Base-by-base conservation (phyloP, 2,113 vertebrate species). In the Hypomesus transpacificus region DNA sequence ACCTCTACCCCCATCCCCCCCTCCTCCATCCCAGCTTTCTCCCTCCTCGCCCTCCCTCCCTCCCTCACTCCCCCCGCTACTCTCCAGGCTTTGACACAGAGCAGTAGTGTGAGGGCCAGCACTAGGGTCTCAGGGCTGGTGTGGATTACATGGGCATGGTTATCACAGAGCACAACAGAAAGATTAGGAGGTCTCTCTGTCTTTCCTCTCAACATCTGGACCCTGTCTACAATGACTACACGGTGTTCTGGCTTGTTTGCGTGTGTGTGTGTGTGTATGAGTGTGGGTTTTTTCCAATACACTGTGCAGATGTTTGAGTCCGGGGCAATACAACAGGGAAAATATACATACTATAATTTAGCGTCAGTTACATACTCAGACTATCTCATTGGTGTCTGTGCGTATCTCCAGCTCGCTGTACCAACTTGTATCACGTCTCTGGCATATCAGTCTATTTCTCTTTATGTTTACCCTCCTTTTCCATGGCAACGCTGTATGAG, bases 401-500 rank as follows among this genome's bases (percentile, higher is more conserved):
- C 39, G 56, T 85, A 81, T 85, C 86, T 22, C 84, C 76, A 85
- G 52, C 79, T 79, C 72, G 34, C 81, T 77, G 61, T 62, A n/a
- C 6, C 24, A 26, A 28, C 31, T 24, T 89, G 84, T 79, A 92
- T 31, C 31, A 13, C 22, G 31, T 63, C 31, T 26, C 16, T 82
- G 74, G 62, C 65, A 84, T 73, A 86, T 91, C 90, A n/a, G 71
- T 90, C 90, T 95, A 95, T 96, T 96, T 95, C 93, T 88, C 71
- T 83, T 77, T 72, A 74, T 95, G 94, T 96, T 96, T 95, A 94
- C 87, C 75, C 31, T 82, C 52, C 83, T 84, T 96, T 95, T 93
- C 94, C 93, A 93, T 94, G 89, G 93, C 89, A 83, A 94, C 93
- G 85, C 84, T 88, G 89, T 92, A 89, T 92, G 80, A 88, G 87